Conservation (phyloP, 2,797 vertebrate genomes). For the Pteropus rufus region DNA sequence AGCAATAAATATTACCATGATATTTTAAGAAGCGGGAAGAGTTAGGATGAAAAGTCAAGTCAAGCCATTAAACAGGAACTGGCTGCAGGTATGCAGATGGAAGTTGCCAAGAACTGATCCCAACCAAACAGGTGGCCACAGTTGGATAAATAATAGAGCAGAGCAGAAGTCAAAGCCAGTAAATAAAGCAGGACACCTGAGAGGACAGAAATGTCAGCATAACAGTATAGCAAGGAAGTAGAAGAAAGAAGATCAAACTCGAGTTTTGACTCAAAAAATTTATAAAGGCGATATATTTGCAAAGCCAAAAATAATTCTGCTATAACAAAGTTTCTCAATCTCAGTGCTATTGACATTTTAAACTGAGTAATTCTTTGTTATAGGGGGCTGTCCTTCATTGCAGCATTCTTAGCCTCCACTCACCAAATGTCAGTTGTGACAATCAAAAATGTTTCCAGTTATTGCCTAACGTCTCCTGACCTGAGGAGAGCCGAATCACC, state of each 20-base stretch:
- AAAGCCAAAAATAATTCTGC: slow-evolving; percentile 14
- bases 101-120: background rate
- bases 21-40: background rate
- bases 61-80: background rate
- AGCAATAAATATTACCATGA: background rate
- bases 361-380: background rate
- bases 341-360: background rate
- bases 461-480: background rate
- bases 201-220: background rate
- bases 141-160: background rate
- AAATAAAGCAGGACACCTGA: background rate
- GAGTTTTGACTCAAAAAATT: background rate
- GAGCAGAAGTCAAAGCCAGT: background rate
- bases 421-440: background rate
- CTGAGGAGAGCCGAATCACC: background rate
- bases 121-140: background rate
- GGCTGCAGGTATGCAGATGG: background rate
- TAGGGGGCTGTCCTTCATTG: background rate
- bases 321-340: background rate
- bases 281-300: background rate
- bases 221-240: background rate
- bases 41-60: background rate
- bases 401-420: background rate
- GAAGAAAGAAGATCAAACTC: background rate
- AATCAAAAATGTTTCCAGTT: background rate